Percentiles rank a stretch among this genome's conserved stretches.
Evolutionary conservation across 2,797 vertebrate species (phyloP).

Genomic region (Rhinoraja longicauda): DNA sequence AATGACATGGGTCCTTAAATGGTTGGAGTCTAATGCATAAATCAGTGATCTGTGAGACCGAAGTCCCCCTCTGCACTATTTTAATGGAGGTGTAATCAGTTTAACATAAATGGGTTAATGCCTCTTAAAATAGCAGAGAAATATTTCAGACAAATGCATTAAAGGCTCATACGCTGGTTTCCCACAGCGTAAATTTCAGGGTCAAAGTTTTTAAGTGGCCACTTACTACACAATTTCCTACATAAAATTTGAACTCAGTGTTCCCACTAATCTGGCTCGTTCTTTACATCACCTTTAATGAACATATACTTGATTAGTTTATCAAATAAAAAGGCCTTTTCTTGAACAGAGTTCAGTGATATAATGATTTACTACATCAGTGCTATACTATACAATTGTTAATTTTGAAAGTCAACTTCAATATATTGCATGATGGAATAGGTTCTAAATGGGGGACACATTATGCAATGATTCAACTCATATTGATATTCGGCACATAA

Average conservation of each 20-base stretch:
- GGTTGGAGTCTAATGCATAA: not conserved
- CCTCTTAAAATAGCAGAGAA: constrained; percentile 25
- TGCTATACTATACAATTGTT: not conserved
- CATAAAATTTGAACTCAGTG: constrained; percentile 20
- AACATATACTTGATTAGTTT: constrained; percentile 33
- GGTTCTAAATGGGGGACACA: constrained; percentile 13
- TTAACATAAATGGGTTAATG: constrained; percentile 23
- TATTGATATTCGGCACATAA: constrained; percentile 28
- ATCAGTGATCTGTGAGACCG: constrained; percentile 15
- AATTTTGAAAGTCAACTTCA: constrained; percentile 18
- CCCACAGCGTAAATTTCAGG: constrained; percentile 23
- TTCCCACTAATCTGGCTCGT: constrained; percentile 30
- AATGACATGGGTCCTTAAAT: not conserved
- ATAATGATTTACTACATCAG: not conserved
- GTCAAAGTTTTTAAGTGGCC: constrained; percentile 29
- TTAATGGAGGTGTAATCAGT: constrained; percentile 29
- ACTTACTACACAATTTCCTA: constrained; percentile 30
- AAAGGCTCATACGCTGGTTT: not conserved
- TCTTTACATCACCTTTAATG: constrained; percentile 31
- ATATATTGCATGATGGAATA: not conserved
- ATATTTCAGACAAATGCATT: constrained; percentile 21
- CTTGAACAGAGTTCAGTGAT: constrained; percentile 20
- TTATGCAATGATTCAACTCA: not conserved
- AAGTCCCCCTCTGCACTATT: constrained; percentile 19
- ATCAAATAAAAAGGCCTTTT: constrained; percentile 23